phyloP scores from a whole-genome alignment of 2,113 vertebrate species.

The Neolamprologus modestus region DNA sequence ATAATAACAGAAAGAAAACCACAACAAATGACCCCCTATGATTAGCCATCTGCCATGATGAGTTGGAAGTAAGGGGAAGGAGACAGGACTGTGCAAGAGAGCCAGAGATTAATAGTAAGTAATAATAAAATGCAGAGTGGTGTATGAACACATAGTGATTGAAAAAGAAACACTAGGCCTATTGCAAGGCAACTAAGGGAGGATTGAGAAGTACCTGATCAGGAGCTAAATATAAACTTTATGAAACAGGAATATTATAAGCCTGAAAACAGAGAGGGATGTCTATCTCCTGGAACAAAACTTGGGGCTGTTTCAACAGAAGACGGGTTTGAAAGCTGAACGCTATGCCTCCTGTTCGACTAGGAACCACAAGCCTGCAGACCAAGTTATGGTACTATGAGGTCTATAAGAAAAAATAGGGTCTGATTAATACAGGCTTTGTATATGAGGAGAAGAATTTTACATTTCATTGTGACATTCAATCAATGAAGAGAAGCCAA shows the following conservation, averaged over 20 bases:
- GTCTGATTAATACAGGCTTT: background rate
- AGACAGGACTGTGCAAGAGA: background rate
- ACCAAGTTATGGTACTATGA: background rate
- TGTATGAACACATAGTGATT: background rate
- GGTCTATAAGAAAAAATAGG: background rate
- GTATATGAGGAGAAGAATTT: background rate
- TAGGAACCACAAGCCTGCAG: background rate
- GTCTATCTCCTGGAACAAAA: background rate
- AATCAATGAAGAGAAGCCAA: background rate
- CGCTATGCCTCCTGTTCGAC: background rate
- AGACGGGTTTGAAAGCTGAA: background rate
- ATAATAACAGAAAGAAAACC: background rate
- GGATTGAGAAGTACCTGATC: background rate
- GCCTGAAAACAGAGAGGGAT: background rate
- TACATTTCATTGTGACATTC: background rate
- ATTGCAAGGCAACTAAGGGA: background rate
- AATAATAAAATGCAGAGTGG: background rate
- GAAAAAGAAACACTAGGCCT: background rate
- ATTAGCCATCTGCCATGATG: background rate
- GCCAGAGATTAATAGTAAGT: background rate
- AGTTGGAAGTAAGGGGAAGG: background rate
- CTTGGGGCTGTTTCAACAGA: background rate
- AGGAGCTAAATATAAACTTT: background rate
- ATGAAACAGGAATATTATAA: background rate
- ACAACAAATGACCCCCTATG: background rate